Evolutionary conservation across 2,797 vertebrate genomes (phyloP), one percentile per base, ranked within the genome.

Genomic region (Schizothorax lantsangensis): DNA sequence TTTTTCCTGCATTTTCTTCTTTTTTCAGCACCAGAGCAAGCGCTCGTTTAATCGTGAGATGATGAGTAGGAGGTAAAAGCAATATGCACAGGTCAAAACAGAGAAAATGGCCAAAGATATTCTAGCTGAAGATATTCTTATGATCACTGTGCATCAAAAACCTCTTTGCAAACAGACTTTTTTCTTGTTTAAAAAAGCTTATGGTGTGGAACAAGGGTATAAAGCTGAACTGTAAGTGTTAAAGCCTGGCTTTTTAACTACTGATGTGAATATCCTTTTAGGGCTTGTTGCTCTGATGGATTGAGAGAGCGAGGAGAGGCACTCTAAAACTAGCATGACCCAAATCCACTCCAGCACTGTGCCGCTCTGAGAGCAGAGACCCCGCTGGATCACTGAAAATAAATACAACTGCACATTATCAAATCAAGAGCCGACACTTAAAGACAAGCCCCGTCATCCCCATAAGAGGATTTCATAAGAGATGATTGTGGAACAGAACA

Each of bases 401-500:
- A 81, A 74, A 66, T n/a, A 49, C 81, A 38, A 79, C 59, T 21
- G 49, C 82, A 38, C 40, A 86, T 89, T 88, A 88, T 66, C 64
- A 85, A 85, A 86, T 72, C 80, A 81, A 74, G 69, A 73, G 59
- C 57, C 17, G 12, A 36, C 86, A 40, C 84, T 84, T 71, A 71
- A 72, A 84, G 73, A 85, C 79, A 49, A 84, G 82, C 57, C 81
- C 30, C 2, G 75, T 45, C 64, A 72, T 69, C 72, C 36, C 30
- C 72, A 79, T 88, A 33, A 84, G 26, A 74, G 49, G 43, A 69
- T 86, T 79, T 72, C 77, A 80, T 68, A 68, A 83, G 75, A 79
- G 66, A 47, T 40, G 73, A 81, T 45, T 5, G 66, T 81, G 66
- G 68, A 83, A 79, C 47, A 73, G n/a, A 79, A 43, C 64, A 43